Evolutionary conservation across 2,888 invertebrate species (phyloP).

Genomic region (Parnassius smintheus): DNA sequence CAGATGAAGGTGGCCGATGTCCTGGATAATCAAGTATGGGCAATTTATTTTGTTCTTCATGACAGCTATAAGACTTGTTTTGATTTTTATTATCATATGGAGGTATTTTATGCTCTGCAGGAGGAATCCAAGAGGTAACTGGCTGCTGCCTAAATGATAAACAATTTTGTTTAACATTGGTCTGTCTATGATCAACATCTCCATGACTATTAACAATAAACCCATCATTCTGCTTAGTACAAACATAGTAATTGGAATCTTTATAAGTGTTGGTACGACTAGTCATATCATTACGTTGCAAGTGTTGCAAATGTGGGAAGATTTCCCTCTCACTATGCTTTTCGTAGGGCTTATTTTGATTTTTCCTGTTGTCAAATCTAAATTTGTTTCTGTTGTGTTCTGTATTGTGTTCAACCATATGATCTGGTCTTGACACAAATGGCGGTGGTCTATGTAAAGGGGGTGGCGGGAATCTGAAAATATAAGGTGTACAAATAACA

Average conservation of each 20-base stretch:
- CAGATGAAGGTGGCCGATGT: constrained; percentile 72
- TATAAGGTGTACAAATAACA: no score
- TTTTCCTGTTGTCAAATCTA: constrained; percentile 33
- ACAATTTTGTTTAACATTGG: constrained; percentile 20
- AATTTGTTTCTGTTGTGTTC: constrained; percentile 21
- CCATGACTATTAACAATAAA: constrained; percentile 60
- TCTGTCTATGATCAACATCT: constrained; percentile 60
- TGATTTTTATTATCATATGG: constrained; percentile 45
- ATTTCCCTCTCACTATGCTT: constrained; percentile 38
- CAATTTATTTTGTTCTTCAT: constrained; percentile 43
- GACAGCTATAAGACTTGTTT: constrained; percentile 41
- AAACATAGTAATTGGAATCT: constrained; percentile 40
- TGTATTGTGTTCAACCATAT: constrained; percentile 28
- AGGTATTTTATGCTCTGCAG: constrained; percentile 40
- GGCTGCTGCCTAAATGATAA: constrained; percentile 30
- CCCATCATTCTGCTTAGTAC: constrained; percentile 31
- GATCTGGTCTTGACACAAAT: constrained; percentile 37
- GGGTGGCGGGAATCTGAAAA: constrained; percentile 57
- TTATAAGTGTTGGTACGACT: constrained; percentile 35
- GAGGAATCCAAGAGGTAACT: constrained; percentile 45
- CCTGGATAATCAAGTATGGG: constrained; percentile 54
- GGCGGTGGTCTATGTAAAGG: constrained; percentile 41
- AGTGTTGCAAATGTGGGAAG: constrained; percentile 38
- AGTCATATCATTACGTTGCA: constrained; percentile 39
- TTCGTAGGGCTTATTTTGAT: constrained; percentile 44